These are phyloP conservation scores for Anthoscopus minutus DNA, from an alignment of 2,113 vertebrate species.

Conservation along the genomic window DNA sequence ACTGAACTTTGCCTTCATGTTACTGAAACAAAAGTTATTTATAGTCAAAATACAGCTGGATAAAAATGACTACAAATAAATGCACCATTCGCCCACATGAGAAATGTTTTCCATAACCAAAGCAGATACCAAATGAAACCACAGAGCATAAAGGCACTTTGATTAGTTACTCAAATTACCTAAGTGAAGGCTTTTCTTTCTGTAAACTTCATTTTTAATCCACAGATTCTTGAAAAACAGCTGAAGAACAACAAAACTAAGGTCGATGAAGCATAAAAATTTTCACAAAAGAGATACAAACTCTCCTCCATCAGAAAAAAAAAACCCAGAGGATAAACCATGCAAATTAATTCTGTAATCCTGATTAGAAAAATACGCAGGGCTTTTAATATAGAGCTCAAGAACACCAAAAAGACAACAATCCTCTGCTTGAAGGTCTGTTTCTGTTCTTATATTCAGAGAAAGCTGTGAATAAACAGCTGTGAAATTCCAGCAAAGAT, in stretches of 20 bases:
- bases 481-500: slow-evolving; percentile 34
- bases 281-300: slow-evolving; percentile 1
- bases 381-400: slow-evolving; percentile 2
- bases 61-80: not conserved
- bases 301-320: not conserved
- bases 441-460: slow-evolving; percentile 9
- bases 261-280: not conserved
- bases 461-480: slow-evolving; percentile 46
- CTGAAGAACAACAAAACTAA: not conserved
- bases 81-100: not conserved
- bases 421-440: not conserved
- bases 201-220: slow-evolving; percentile 21
- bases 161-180: slow-evolving; percentile 31
- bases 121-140: not conserved
- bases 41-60: not conserved
- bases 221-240: slow-evolving; percentile 21
- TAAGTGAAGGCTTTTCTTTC: slow-evolving; percentile 22
- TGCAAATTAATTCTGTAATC: slow-evolving; percentile 62
- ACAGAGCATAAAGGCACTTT: not conserved
- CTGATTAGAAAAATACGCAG: slow-evolving; percentile 40
- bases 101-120: not conserved
- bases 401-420: slow-evolving; percentile 20
- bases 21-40: not conserved
- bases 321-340: slow-evolving; percentile 7
- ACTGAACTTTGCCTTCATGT: not conserved